A percentile compares a stretch with the other conserved stretches of the same genome.
phyloP scores from a whole-genome alignment of 2,888 invertebrate genomes.

The Caenorhabditis sp. region DNA sequence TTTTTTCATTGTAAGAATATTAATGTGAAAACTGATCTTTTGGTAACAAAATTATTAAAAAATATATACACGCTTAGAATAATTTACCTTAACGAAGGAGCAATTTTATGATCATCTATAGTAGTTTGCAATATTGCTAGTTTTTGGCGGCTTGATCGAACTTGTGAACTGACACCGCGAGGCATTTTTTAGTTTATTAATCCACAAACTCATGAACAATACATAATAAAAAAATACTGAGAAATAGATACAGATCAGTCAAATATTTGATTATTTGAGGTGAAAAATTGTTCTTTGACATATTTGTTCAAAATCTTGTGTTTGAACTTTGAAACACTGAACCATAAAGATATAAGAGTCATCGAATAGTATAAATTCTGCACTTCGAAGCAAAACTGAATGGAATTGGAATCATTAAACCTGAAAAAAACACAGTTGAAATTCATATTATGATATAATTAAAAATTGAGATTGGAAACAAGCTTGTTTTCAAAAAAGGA shows the following conservation, averaged over 20 bases:
- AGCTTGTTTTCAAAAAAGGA: too few relatives aligned
- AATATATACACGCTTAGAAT: neutral
- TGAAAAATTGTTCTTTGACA: slow-evolving; percentile 9
- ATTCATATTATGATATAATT: too few relatives aligned
- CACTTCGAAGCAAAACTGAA: too few relatives aligned
- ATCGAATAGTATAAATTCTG: too few relatives aligned
- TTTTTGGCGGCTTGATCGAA: slow-evolving; percentile 30
- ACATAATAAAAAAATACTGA: neutral
- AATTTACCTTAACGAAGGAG: slow-evolving; percentile 31
- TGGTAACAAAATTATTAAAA: neutral
- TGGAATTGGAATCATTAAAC: too few relatives aligned
- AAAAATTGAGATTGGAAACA: too few relatives aligned
- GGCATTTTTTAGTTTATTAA: too few relatives aligned
- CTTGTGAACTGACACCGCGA: slow-evolving; percentile 27
- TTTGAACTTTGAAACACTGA: neutral
- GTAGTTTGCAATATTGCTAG: slow-evolving; percentile 25
- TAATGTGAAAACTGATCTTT: too few relatives aligned
- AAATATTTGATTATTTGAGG: neutral
- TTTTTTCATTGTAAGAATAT: too few relatives aligned
- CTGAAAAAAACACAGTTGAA: too few relatives aligned
- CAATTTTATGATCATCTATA: slow-evolving; percentile 17
- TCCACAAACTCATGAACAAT: too few relatives aligned
- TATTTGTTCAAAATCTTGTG: slow-evolving; percentile 7
- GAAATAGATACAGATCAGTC: slow-evolving; percentile 3
- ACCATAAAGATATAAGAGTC: too few relatives aligned